phyloP scores from a whole-genome alignment of 2,888 invertebrate genomes.

The Allacma fusca region DNA sequence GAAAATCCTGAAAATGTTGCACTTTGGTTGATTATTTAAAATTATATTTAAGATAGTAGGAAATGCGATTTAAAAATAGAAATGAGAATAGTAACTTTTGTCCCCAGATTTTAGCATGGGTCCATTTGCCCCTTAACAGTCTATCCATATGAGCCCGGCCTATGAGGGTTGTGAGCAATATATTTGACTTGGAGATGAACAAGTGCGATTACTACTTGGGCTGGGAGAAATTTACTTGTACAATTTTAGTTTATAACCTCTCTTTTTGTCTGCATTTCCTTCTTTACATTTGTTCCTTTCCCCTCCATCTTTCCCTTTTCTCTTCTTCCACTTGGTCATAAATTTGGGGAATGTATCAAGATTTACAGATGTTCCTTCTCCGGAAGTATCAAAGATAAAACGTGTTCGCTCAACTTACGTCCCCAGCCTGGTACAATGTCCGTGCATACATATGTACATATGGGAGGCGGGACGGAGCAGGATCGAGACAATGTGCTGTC shows the following conservation, averaged over 20 bases:
- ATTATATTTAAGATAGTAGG: too few relatives aligned
- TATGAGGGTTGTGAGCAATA: neutral
- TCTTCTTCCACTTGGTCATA: conserved; percentile 18
- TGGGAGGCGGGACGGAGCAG: neutral
- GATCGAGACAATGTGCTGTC: neutral
- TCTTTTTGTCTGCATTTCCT: conserved; percentile 15
- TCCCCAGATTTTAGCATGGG: too few relatives aligned
- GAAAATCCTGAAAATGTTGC: too few relatives aligned
- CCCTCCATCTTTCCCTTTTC: conserved; percentile 1
- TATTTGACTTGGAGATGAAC: neutral
- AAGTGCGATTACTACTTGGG: neutral
- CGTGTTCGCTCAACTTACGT: conserved; percentile 20
- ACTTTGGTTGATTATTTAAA: too few relatives aligned
- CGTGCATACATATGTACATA: neutral
- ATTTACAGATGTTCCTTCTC: conserved; percentile 34
- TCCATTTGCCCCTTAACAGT: too few relatives aligned
- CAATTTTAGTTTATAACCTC: conserved; percentile 7
- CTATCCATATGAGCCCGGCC: too few relatives aligned
- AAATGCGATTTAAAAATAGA: too few relatives aligned
- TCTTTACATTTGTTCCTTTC: conserved; percentile 1
- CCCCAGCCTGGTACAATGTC: neutral
- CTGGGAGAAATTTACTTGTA: neutral
- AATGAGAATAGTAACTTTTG: too few relatives aligned
- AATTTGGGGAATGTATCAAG: conserved; percentile 31
- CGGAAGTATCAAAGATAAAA: conserved; percentile 37